phyloP scores from a whole-genome alignment of 2,888 invertebrate genomes.

The Chrysodeixis includens region DNA sequence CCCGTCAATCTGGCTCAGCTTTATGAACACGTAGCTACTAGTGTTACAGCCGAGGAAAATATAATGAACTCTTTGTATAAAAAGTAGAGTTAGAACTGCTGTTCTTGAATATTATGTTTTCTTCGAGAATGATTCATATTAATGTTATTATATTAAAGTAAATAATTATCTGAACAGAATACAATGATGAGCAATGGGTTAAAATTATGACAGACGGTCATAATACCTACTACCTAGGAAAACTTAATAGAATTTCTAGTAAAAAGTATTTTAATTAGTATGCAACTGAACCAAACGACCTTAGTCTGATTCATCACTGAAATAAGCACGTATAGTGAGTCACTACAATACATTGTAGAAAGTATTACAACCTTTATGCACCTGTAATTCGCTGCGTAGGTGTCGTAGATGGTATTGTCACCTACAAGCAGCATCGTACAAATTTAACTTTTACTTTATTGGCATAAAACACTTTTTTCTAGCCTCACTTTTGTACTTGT shows the following conservation, averaged over 20 bases:
- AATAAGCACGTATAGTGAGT: not conserved
- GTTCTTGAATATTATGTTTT: too few relatives aligned
- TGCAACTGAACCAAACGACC: too few relatives aligned
- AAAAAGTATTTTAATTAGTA: too few relatives aligned
- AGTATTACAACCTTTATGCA: not conserved
- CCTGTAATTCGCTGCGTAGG: not conserved
- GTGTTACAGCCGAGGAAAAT: not conserved
- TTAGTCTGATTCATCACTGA: not conserved
- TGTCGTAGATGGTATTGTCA: not conserved
- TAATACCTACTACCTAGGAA: too few relatives aligned
- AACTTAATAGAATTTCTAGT: too few relatives aligned
- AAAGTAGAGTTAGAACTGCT: too few relatives aligned
- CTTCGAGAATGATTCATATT: too few relatives aligned
- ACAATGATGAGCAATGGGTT: too few relatives aligned
- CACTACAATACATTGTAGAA: not conserved
- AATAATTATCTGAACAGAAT: too few relatives aligned
- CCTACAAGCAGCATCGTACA: not conserved
- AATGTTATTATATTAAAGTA: too few relatives aligned
- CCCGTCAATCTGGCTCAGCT: conserved; percentile 59
- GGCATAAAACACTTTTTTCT: not conserved
- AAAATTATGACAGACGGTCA: too few relatives aligned
- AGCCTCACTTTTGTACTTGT: not conserved
- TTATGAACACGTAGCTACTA: conserved; percentile 42
- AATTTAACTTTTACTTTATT: not conserved
- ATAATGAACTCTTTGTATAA: not conserved